Evolutionary conservation across 2,113 vertebrate genomes (phyloP).

Genomic region (Tachysurus fulvidraco): DNA sequence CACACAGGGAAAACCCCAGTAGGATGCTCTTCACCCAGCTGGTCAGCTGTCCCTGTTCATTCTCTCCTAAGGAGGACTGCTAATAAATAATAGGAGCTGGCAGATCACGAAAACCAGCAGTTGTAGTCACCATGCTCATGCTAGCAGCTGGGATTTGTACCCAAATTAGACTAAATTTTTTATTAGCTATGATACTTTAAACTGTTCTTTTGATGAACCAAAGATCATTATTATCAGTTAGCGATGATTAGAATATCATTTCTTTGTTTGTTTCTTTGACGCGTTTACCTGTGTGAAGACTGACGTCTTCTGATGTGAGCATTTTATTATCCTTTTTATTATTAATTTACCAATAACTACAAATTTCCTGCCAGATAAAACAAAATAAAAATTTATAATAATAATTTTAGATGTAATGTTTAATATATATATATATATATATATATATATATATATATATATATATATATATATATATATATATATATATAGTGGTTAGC

Average conservation of each 20-base stretch:
- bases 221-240: background rate
- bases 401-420: too few species aligned
- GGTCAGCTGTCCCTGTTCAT: slow-evolving; percentile 36
- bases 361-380: background rate
- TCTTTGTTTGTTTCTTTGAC: background rate
- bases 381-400: background rate
- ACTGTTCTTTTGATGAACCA: background rate
- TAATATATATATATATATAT: too few species aligned
- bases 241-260: background rate
- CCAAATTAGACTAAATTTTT: background rate
- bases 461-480: too few species aligned
- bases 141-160: background rate
- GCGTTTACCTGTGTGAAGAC: background rate
- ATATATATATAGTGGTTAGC: too few species aligned
- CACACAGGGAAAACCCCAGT: background rate
- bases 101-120: background rate
- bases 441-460: too few species aligned
- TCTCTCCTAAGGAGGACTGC: background rate
- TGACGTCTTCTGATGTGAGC: background rate
- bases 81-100: background rate
- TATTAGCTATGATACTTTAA: too few species aligned
- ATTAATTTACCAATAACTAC: too few species aligned
- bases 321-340: too few species aligned
- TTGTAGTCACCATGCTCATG: background rate
- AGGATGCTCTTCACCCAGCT: slow-evolving; percentile 6